phyloP scores from a whole-genome alignment of 2,888 invertebrate genomes.

The Cremastinae sp. region DNA sequence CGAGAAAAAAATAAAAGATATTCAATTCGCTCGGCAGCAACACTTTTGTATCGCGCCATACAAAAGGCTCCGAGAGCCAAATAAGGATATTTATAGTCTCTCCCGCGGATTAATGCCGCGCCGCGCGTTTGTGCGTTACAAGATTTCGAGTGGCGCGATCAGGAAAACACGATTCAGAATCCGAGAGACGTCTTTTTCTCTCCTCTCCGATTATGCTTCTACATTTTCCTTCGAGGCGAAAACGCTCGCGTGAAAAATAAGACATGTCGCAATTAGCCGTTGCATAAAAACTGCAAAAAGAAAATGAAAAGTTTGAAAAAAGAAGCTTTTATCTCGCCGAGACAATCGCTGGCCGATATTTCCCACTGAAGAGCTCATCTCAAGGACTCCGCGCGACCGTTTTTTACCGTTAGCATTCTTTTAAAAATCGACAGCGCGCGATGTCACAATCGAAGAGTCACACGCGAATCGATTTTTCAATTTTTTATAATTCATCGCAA shows the following conservation, averaged over 20 bases:
- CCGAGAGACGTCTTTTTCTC: slow-evolving; percentile 11
- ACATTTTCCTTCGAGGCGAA: neutral
- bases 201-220: no score
- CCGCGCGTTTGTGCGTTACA: slow-evolving; percentile 17
- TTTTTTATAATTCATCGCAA: no score
- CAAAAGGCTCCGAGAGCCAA: slow-evolving; percentile 48
- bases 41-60: slow-evolving; percentile 25
- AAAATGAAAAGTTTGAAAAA: slow-evolving; percentile 19
- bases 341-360: slow-evolving; percentile 41
- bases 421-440: no score
- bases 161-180: slow-evolving; percentile 30
- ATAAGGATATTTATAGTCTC: slow-evolving; percentile 56
- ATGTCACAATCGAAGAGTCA: no score
- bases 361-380: slow-evolving; percentile 40
- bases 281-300: slow-evolving; percentile 5
- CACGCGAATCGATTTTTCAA: no score
- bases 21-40: slow-evolving; percentile 14
- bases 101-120: slow-evolving; percentile 34
- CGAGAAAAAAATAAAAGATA: no score
- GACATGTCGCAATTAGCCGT: neutral
- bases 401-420: slow-evolving; percentile 1
- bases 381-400: slow-evolving; percentile 38
- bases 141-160: neutral
- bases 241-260: slow-evolving; percentile 25
- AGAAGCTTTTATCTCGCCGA: slow-evolving; percentile 23